Evolutionary conservation across 2,113 vertebrate species (phyloP).

Genomic region (Amphiprion ocellaris): DNA sequence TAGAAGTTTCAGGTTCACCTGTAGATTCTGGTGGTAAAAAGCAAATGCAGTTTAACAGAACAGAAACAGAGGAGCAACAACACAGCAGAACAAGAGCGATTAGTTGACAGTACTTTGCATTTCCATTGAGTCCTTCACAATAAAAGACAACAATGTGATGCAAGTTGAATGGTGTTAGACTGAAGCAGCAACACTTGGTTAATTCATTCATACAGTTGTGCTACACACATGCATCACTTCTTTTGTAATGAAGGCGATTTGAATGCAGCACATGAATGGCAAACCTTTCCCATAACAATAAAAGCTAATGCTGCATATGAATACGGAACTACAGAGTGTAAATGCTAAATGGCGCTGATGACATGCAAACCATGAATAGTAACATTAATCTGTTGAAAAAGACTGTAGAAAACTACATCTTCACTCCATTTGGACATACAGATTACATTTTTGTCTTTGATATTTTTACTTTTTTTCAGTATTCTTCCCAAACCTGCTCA

Average conservation of each 20-base stretch:
- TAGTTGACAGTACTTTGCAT: neutral
- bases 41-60: too few species aligned
- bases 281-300: neutral
- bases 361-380: neutral
- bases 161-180: neutral
- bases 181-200: neutral
- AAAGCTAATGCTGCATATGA: neutral
- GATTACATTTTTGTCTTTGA: too few species aligned
- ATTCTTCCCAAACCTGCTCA: slow-evolving; percentile 35
- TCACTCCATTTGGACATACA: slow-evolving; percentile 10
- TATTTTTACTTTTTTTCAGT: neutral
- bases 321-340: neutral
- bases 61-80: neutral
- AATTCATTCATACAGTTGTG: neutral
- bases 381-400: neutral
- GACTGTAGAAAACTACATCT: neutral
- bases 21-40: neutral
- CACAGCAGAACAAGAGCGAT: too few species aligned
- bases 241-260: neutral
- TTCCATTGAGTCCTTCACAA: neutral
- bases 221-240: neutral
- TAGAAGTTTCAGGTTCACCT: too few species aligned
- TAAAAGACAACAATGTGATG: neutral
- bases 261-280: neutral
- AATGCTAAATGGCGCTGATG: neutral